These are phyloP conservation scores for Mantis religiosa DNA, from an alignment of 2,888 invertebrate genomes.

Conservation along the genomic window DNA sequence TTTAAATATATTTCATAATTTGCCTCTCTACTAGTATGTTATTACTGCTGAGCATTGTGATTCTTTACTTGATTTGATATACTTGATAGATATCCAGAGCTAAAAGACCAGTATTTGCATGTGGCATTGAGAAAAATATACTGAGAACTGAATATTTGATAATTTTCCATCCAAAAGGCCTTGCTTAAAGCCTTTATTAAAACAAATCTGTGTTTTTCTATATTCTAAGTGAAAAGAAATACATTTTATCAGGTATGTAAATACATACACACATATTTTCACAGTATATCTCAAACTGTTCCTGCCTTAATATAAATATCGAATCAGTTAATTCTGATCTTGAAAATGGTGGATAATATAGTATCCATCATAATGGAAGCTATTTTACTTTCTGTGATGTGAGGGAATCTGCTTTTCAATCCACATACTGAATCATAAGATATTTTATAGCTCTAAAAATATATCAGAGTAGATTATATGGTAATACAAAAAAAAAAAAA, in stretches of 20 bases:
- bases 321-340: background rate
- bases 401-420: background rate
- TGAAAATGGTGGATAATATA: background rate
- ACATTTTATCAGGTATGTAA: background rate
- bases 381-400: background rate
- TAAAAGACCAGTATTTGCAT: constrained; percentile 4
- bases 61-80: background rate
- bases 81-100: background rate
- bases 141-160: background rate
- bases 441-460: background rate
- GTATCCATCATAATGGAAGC: background rate
- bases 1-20: no score
- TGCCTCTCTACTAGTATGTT: no score
- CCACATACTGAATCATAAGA: background rate
- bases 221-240: background rate
- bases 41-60: no score
- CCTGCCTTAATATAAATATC: background rate
- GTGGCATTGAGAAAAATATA: background rate
- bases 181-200: background rate
- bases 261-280: background rate
- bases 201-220: background rate
- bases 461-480: background rate
- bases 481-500: no score
- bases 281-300: constrained; percentile 3
- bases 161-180: background rate